Evolutionary conservation across 2,888 invertebrate genomes (phyloP).

Genomic region (Erebia aethiops): DNA sequence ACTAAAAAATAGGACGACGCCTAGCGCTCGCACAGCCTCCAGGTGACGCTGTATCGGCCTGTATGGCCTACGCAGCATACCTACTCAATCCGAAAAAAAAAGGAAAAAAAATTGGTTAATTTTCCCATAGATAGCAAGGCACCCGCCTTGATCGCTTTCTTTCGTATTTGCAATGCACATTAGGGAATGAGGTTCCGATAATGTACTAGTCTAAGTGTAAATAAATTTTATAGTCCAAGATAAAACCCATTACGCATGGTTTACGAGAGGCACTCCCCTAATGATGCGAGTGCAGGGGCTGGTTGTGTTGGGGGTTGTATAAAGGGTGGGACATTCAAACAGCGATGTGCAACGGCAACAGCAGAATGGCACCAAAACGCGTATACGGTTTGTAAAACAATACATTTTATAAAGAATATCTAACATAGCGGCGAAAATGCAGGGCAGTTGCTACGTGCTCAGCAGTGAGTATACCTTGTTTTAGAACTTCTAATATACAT

Average conservation of each 20-base stretch:
- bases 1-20: too few relatives aligned
- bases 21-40: too few relatives aligned
- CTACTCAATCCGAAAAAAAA: too few relatives aligned
- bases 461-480: neutral
- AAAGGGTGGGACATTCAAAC: neutral
- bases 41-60: too few relatives aligned
- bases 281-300: constrained; percentile 66
- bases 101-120: constrained; percentile 1
- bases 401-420: too few relatives aligned
- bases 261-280: constrained; percentile 77
- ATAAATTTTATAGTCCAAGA: constrained; percentile 78
- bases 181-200: constrained; percentile 60
- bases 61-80: too few relatives aligned
- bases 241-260: constrained; percentile 75
- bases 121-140: constrained; percentile 7
- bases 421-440: too few relatives aligned
- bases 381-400: too few relatives aligned
- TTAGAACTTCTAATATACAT: neutral
- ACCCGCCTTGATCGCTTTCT: constrained; percentile 20
- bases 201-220: constrained; percentile 67
- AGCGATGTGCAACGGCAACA: neutral
- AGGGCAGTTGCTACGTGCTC: too few relatives aligned
- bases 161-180: constrained; percentile 51
- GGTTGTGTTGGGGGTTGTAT: constrained; percentile 38
- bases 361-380: too few relatives aligned